A percentile compares a stretch with the other conserved stretches of the same genome.
Evolutionary conservation across 2,888 invertebrate species (phyloP).

Genomic region (Lasiommata megera): DNA sequence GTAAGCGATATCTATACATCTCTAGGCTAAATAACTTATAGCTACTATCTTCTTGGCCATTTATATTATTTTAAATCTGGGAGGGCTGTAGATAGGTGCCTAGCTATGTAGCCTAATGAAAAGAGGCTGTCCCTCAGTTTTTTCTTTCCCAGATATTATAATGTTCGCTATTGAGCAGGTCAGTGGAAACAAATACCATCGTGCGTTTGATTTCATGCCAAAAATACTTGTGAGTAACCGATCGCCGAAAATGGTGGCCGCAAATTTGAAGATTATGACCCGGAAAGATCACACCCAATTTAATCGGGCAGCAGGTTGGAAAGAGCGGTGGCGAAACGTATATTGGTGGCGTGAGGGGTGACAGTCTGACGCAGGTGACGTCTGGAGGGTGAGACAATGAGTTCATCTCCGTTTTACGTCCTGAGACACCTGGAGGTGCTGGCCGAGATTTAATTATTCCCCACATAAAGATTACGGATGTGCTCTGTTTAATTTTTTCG

Average conservation of each 20-base stretch:
- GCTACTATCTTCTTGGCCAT: background rate
- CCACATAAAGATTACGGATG: too few species aligned
- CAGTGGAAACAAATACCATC: conserved; percentile 34
- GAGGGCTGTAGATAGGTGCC: background rate
- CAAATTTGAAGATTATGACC: conserved; percentile 43
- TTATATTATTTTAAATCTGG: background rate
- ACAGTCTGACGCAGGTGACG: too few species aligned
- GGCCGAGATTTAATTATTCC: too few species aligned
- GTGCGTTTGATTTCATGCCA: conserved; percentile 47
- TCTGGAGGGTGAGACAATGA: too few species aligned
- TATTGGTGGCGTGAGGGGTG: too few species aligned
- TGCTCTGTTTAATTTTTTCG: too few species aligned
- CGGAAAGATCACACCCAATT: conserved; percentile 27
- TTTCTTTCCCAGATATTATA: background rate
- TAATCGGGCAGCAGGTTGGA: background rate
- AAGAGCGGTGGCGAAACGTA: too few species aligned
- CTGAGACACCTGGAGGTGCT: too few species aligned
- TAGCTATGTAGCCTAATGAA: too few species aligned
- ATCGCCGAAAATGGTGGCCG: conserved; percentile 47
- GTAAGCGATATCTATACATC: too few species aligned
- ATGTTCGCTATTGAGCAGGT: conserved; percentile 40
- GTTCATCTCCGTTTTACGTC: too few species aligned
- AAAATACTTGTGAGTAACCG: conserved; percentile 52
- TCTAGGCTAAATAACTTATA: background rate
- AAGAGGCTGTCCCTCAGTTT: background rate